Percentiles rank a stretch among this genome's conserved stretches.
Conservation (phyloP, 2,797 vertebrate species). For the Gouania willdenowi region DNA sequence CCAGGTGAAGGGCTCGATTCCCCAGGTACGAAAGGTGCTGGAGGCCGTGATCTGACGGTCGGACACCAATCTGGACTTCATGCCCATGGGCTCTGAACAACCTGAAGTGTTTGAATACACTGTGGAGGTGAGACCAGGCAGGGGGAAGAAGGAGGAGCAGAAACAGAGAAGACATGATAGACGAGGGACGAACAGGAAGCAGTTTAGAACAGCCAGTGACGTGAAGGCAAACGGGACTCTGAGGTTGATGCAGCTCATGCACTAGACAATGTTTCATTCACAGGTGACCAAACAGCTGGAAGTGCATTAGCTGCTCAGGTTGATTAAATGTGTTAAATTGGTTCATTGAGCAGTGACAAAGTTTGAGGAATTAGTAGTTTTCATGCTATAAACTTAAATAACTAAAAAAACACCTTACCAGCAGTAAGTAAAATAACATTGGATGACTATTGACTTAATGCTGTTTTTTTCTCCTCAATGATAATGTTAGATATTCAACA, state of each 20-base stretch:
- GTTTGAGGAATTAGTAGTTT: no score
- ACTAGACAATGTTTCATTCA: neutral
- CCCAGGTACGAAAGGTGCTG: constrained; percentile 89
- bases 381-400: no score
- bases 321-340: no score
- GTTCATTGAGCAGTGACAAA: no score
- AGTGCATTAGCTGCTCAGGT: no score
- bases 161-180: constrained; percentile 40
- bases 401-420: no score
- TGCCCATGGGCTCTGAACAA: constrained; percentile 90
- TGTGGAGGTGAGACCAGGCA: constrained; percentile 58
- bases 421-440: no score
- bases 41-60: constrained; percentile 88
- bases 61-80: constrained; percentile 83
- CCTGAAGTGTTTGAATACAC: constrained; percentile 88
- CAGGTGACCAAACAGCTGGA: neutral
- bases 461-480: no score
- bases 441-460: no score
- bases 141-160: constrained; percentile 5
- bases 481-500: no score
- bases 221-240: constrained; percentile 14
- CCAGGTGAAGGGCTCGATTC: constrained; percentile 89
- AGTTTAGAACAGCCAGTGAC: constrained; percentile 19
- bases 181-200: constrained; percentile 37
- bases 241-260: neutral